phyloP scores from a whole-genome alignment of 2,888 invertebrate species.

The Idaea biselata region DNA sequence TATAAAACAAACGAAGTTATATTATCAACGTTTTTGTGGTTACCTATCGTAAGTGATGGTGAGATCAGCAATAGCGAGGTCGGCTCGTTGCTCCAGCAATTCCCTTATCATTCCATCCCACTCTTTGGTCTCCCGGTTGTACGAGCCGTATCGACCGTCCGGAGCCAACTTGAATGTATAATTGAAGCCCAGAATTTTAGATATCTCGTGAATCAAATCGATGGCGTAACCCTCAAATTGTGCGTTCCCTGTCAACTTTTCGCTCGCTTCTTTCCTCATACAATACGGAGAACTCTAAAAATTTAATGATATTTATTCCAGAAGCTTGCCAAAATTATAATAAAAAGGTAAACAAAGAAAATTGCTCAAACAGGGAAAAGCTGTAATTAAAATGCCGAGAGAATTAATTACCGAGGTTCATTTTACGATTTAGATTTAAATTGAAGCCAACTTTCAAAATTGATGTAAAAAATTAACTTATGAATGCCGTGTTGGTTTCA shows the following conservation, averaged over 20 bases:
- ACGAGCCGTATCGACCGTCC: constrained; percentile 91
- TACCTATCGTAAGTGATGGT: constrained; percentile 98
- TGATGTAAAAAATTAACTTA: neutral
- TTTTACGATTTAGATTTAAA: neutral
- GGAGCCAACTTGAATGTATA: constrained; percentile 92
- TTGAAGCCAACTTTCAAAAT: neutral
- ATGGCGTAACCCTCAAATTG: constrained; percentile 97
- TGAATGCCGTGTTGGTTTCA: neutral
- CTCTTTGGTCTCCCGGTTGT: constrained; percentile 90
- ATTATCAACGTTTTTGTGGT: constrained; percentile 13
- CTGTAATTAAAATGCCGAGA: neutral
- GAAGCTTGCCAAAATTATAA: constrained; percentile 33
- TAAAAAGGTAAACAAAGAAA: constrained; percentile 22
- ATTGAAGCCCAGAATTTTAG: constrained; percentile 91
- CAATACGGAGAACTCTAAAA: constrained; percentile 96
- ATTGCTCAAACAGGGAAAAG: neutral
- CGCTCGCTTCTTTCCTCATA: constrained; percentile 94
- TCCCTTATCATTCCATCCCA: constrained; percentile 96
- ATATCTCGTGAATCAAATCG: constrained; percentile 95
- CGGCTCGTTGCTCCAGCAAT: constrained; percentile 93
- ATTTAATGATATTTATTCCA: constrained; percentile 42
- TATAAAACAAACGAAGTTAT: neutral
- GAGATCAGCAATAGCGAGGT: constrained; percentile 97
- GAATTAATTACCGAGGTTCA: neutral
- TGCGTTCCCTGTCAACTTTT: constrained; percentile 92